A percentile compares a stretch with the other conserved stretches of the same genome.
Evolutionary conservation across 2,113 vertebrate genomes (phyloP).

Genomic region (Lichenostomus cassidix): DNA sequence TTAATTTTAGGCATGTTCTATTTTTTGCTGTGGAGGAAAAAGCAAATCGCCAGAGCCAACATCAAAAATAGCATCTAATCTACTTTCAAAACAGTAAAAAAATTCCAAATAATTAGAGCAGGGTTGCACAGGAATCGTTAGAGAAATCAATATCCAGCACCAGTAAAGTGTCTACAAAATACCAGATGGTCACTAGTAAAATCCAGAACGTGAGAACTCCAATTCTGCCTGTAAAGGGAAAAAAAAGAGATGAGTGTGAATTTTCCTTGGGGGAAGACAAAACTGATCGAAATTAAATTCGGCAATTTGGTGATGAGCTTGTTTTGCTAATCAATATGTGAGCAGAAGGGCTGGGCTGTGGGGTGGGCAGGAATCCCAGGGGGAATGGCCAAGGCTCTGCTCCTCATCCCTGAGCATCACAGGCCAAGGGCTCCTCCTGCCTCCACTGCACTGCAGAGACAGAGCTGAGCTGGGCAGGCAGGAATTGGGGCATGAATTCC

Average conservation of each 20-base stretch:
- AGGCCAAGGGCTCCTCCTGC: background rate
- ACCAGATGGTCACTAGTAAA: slow-evolving; percentile 19
- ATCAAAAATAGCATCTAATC: background rate
- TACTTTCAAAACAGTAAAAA: background rate
- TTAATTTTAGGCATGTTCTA: background rate
- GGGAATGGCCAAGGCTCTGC: background rate
- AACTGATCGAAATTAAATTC: background rate
- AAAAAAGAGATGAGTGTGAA: background rate
- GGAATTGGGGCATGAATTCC: background rate
- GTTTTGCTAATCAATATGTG: background rate
- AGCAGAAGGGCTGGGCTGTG: background rate
- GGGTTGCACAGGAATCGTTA: background rate
- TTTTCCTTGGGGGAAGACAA: slow-evolving; percentile 7
- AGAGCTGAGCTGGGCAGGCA: background rate
- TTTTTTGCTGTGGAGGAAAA: background rate
- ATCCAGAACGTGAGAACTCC: background rate
- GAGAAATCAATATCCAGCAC: background rate
- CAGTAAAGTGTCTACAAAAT: background rate
- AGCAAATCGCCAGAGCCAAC: background rate
- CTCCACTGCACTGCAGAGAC: rapidly evolving
- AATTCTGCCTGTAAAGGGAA: background rate
- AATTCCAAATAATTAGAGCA: background rate
- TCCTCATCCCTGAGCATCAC: background rate
- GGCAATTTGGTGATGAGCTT: background rate
- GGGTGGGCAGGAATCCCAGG: background rate